A percentile compares a stretch with the other conserved stretches of the same genome.
phyloP scores from a whole-genome alignment of 1,140 invertebrate genomes.

The Cotesia typhae region DNA sequence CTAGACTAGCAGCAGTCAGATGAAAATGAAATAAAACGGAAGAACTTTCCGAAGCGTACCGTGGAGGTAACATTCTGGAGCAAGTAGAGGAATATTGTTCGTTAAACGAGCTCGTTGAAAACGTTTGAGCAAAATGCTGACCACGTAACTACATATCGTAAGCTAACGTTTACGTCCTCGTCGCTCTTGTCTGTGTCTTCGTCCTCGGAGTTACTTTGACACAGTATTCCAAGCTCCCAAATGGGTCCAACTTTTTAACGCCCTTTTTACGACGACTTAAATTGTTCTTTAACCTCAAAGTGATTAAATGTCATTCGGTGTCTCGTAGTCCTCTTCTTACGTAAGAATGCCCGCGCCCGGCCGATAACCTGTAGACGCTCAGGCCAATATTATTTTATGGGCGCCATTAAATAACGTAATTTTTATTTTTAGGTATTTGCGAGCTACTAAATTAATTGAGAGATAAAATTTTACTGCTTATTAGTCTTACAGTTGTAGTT shows the following conservation, averaged over 20 bases:
- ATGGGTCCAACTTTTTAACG: constrained; percentile 2
- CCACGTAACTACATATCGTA: constrained; percentile 28
- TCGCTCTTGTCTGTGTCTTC: too few species aligned
- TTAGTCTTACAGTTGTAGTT: too few species aligned
- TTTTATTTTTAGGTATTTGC: too few species aligned
- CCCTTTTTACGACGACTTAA: background rate
- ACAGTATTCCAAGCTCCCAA: constrained; percentile 5
- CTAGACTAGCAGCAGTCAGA: background rate
- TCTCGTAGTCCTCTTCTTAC: too few species aligned
- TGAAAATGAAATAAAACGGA: background rate
- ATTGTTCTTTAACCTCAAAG: background rate
- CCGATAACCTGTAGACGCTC: too few species aligned
- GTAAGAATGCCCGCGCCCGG: too few species aligned
- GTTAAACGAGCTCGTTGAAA: constrained; percentile 33
- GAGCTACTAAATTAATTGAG: too few species aligned
- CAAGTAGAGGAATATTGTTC: constrained; percentile 28
- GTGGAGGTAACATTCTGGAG: constrained; percentile 25
- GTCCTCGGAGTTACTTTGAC: background rate
- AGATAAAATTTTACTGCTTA: too few species aligned
- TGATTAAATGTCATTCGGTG: background rate
- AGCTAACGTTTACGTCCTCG: constrained; percentile 11
- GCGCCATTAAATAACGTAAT: too few species aligned
- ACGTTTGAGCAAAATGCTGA: constrained; percentile 35
- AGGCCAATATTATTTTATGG: too few species aligned
- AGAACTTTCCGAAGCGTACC: constrained; percentile 4